Evolutionary conservation across 2,888 invertebrate species (phyloP).

Genomic region (Drosophila austrosaltans): DNA sequence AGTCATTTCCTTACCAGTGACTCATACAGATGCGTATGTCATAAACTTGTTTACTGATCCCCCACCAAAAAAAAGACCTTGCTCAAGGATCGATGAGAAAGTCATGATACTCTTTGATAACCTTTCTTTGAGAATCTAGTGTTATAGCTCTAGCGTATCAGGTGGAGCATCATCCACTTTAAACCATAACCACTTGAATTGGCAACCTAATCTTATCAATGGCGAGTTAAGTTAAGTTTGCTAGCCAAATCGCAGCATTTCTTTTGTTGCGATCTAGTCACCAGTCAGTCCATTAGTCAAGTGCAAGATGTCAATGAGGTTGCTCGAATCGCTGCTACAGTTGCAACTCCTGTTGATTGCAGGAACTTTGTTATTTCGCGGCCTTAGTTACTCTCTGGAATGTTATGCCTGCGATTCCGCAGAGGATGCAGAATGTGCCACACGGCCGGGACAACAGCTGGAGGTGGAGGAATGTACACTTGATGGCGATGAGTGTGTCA

Average conservation of each 20-base stretch:
- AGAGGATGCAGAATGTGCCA: slow-evolving; percentile 73
- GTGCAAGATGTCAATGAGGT: slow-evolving; percentile 22
- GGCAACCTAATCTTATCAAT: slow-evolving; percentile 15
- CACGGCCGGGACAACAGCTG: slow-evolving; percentile 77
- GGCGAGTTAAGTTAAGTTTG: not conserved
- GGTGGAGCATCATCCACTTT: too few species aligned
- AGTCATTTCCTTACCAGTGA: too few species aligned
- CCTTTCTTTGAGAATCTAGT: too few species aligned
- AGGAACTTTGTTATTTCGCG: slow-evolving; percentile 22
- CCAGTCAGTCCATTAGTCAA: not conserved
- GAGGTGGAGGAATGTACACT: slow-evolving; percentile 73
- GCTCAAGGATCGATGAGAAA: too few species aligned
- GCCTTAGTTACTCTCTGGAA: slow-evolving; percentile 51
- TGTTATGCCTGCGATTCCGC: slow-evolving; percentile 78
- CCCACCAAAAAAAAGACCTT: too few species aligned
- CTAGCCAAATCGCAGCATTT: slow-evolving; percentile 1
- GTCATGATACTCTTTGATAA: too few species aligned
- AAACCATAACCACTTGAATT: slow-evolving; percentile 1
- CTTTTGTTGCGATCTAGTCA: not conserved
- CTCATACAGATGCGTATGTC: too few species aligned
- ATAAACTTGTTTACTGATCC: too few species aligned
- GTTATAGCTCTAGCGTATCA: too few species aligned
- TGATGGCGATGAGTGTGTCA: slow-evolving; percentile 67
- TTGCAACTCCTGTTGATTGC: slow-evolving; percentile 9
- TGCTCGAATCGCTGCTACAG: slow-evolving; percentile 8